These are phyloP conservation scores for Caerostris darwini DNA, from an alignment of 1,140 invertebrate species.

Conservation along the genomic window DNA sequence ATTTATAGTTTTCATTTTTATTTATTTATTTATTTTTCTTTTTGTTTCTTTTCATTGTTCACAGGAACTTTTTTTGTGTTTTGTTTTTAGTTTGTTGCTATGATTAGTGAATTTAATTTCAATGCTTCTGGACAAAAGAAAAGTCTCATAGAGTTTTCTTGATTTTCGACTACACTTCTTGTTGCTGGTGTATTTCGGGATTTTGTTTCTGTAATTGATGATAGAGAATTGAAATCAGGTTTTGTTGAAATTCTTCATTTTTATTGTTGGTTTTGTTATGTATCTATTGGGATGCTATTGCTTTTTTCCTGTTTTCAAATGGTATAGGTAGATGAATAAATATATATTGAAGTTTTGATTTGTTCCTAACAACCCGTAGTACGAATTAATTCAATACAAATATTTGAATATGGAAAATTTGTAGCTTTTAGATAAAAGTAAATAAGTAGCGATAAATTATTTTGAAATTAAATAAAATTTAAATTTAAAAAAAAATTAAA, in stretches of 20 bases:
- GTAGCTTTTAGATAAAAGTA: too few species aligned
- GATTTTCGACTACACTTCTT: slow-evolving; percentile 26
- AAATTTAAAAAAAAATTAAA: too few species aligned
- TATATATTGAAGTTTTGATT: too few species aligned
- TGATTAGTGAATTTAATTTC: slow-evolving; percentile 56
- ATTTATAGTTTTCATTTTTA: slow-evolving; percentile 2
- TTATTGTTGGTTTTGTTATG: too few species aligned
- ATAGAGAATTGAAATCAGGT: background rate
- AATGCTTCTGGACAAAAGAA: background rate
- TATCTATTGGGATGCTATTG: too few species aligned
- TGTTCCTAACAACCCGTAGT: too few species aligned
- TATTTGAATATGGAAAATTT: too few species aligned
- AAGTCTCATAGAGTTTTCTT: slow-evolving; percentile 24
- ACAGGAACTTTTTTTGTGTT: slow-evolving; percentile 7
- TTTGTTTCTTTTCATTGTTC: background rate
- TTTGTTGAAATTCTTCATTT: background rate
- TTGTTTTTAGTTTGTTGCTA: background rate
- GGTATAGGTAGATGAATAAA: too few species aligned
- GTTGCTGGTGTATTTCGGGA: background rate
- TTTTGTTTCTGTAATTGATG: background rate
- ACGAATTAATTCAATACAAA: too few species aligned
- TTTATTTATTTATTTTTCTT: background rate
- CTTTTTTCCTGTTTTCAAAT: too few species aligned
- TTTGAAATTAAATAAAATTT: too few species aligned
- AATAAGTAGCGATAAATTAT: too few species aligned